Percentiles rank a stretch among this genome's conserved stretches.
These are phyloP conservation scores for Eudasyphora cyanicolor DNA, from an alignment of 2,888 invertebrate species.

Conservation along the genomic window DNA sequence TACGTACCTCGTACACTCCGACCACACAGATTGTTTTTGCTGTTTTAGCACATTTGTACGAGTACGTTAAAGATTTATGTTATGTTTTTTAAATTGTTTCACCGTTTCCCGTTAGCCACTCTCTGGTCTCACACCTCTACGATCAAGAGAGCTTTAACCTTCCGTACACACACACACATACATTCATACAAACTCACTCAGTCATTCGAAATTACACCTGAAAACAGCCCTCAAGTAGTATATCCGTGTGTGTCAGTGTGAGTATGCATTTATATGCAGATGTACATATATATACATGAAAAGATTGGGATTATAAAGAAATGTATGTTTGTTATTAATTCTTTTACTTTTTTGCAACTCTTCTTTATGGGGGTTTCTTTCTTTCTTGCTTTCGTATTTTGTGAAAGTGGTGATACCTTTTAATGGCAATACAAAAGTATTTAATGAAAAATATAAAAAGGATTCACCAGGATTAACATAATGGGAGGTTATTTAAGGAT, in stretches of 20 bases:
- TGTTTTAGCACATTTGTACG: conserved; percentile 50
- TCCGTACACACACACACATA: background rate
- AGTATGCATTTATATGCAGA: background rate
- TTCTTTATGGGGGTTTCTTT: background rate
- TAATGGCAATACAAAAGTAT: conserved; percentile 24
- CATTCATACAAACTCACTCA: too few species aligned
- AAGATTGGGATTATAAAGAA: conserved; percentile 36
- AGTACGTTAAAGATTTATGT: conserved; percentile 52
- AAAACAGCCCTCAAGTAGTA: too few species aligned
- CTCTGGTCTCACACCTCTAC: background rate
- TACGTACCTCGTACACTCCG: background rate
- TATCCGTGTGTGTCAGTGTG: background rate
- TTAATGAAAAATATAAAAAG: conserved; percentile 44
- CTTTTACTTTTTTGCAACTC: conserved; percentile 18
- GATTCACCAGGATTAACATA: conserved; percentile 53
- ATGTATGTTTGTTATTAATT: conserved; percentile 36
- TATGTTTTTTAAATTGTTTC: conserved; percentile 57
- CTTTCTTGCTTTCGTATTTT: background rate
- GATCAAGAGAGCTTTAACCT: background rate
- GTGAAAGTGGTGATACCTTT: conserved; percentile 17
- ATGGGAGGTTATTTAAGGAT: conserved; percentile 30
- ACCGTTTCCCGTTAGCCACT: conserved; percentile 26
- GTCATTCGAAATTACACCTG: too few species aligned
- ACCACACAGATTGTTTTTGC: conserved; percentile 26
- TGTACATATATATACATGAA: background rate